Conservation (phyloP, 2,888 invertebrate genomes). For the Fissipunctia ypsillon region DNA sequence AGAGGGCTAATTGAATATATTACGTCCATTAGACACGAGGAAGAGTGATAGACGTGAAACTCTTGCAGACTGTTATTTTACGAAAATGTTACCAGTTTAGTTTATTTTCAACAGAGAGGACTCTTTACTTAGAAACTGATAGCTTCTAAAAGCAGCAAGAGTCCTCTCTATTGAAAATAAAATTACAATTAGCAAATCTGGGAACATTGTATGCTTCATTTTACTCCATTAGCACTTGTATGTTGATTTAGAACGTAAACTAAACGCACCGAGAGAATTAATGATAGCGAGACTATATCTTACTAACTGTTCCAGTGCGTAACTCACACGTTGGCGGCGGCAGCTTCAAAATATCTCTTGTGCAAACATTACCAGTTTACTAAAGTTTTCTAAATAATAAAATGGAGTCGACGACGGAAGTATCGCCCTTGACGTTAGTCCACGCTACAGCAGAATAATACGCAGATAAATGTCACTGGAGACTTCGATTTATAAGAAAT, state of each 20-base stretch:
- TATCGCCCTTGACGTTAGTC: conserved; percentile 80
- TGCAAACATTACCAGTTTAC: conserved; percentile 77
- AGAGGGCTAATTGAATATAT: conserved; percentile 35
- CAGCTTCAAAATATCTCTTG: conserved; percentile 84
- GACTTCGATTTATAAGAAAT: conserved; percentile 75
- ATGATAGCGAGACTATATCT: conserved; percentile 79
- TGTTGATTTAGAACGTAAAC: conserved; percentile 82
- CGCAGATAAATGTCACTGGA: conserved; percentile 77
- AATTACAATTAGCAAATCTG: conserved; percentile 57
- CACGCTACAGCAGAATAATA: conserved; percentile 72
- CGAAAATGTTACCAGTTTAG: background rate
- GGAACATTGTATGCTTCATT: conserved; percentile 74
- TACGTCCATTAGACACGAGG: conserved; percentile 33
- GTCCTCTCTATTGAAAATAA: too few species aligned
- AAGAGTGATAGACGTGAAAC: conserved; percentile 10
- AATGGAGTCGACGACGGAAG: conserved; percentile 81
- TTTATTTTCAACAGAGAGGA: background rate
- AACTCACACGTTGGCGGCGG: conserved; percentile 79
- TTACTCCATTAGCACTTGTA: conserved; percentile 83
- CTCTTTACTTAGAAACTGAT: conserved; percentile 3
- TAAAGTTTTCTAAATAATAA: conserved; percentile 85
- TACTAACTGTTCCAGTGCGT: conserved; percentile 77
- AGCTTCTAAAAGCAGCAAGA: too few species aligned
- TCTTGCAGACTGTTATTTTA: background rate
- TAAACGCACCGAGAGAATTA: conserved; percentile 78